Base-by-base conservation (phyloP, 2,113 vertebrate species). In the Leptocoma aspasia region DNA sequence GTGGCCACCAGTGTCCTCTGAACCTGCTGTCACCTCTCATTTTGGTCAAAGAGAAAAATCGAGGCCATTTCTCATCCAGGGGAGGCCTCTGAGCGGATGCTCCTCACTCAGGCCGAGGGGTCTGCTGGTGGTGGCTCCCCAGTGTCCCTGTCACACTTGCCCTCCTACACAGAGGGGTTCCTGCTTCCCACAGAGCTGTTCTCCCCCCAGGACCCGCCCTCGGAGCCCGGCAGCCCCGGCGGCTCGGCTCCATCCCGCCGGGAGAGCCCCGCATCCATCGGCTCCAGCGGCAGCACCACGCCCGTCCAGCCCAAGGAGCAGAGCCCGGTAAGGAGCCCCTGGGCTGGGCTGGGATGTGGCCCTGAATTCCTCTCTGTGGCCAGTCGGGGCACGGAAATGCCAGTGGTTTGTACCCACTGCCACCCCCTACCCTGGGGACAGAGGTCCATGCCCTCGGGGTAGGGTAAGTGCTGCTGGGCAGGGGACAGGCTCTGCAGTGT, bases 191-290 rank as follows among this genome's bases (percentile, higher is more conserved):
- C 52, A 56, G 47, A 19, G 16, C 18, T 11, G 7, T n/a, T 82
- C 1, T 64, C 26, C n/a, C 33, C 7, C 0, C 87, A 99, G 99
- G 99, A 99, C 63, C 98, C 98, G 0, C 96, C 98, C 56, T 99
- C 98, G 8, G 98, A 99, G 37, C 95, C 97, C 0, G 86, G 98
- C 86, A 99, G 98, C 94, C 98, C 98, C 0, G 45, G 95, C 13
- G 92, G 44, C 33, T 96, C 97, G 1, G 39, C 39, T 39, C 91
- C 97, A 1, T 35, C 97, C 31, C 94, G 86, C 45, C 98, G 95
- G 93, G 99, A 99, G 86, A 99, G 99, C 63, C 99, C 99, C 0
- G 94, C 97, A 33, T 97, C 99, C 44, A 53, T 98, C 54, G 70
- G 97, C 66, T 98, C 98, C 18, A 97, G 98, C 60, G 96, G 96